Base-by-base conservation (phyloP, 2,113 vertebrate genomes). In the Catharus fuscescens region DNA sequence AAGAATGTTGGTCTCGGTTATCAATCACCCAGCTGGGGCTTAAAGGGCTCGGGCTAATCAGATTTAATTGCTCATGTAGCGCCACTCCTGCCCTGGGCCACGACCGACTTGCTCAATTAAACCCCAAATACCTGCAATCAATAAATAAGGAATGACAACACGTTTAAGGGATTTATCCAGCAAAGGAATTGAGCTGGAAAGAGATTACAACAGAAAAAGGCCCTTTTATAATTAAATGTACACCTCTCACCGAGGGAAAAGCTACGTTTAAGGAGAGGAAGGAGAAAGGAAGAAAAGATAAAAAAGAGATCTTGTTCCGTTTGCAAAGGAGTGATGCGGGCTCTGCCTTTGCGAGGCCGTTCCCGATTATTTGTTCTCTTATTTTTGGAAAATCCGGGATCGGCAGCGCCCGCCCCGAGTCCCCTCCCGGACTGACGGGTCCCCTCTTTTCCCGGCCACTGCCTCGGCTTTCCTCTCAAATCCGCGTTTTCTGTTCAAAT, bases 11-110 rank as follows among this genome's bases (percentile, higher is more conserved):
- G 97, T 97, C 97, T 97, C 96, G 97, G 98, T 98, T 98, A 98
- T 98, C 98, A 98, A 98, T 98, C 98, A 98, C 98, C 97, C 98
- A 98, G 98, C 98, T 98, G 98, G 98, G 97, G 97, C 97, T 98
- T 97, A 96, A 98, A 98, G 98, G 98, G 97, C 97, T 97, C 97
- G 96, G 98, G 96, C 98, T 98, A 98, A 98, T 98, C 98, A 98
- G 98, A 98, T 98, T 98, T 98, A 98, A 98, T 98, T 98, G 98
- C 98, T 98, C 97, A 96, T 98, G 98, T 98, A 98, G 98, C 97
- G 97, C 97, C 98, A 98, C 97, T 98, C 97, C 97, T 97, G 98
- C 98, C 98, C 97, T 96, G 97, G 98, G 98, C 97, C 96, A 96
- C 97, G 97, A 97, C 98, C 97, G 98, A 98, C 97, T 97, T 98